phyloP scores from a whole-genome alignment of 2,888 invertebrate species.

The Selenia dentaria region DNA sequence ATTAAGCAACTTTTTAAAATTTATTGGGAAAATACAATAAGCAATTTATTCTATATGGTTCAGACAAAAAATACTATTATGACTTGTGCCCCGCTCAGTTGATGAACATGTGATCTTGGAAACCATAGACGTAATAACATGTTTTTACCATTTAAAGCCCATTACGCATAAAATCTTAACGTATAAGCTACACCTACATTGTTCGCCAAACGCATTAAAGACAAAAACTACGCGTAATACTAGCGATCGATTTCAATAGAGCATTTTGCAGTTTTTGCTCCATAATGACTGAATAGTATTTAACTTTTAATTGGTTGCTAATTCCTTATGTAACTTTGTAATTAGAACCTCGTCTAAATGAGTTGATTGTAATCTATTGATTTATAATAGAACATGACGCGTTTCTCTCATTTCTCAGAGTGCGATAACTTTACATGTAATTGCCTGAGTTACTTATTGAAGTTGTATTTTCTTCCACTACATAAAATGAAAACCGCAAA shows the following conservation, averaged over 20 bases:
- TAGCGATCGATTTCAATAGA: conserved; percentile 61
- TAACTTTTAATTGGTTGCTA: conserved; percentile 62
- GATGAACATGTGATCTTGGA: no score
- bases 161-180: no score
- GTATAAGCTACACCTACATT: conserved; percentile 1
- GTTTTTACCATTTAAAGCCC: no score
- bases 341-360: conserved; percentile 37
- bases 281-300: conserved; percentile 31
- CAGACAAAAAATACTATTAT: no score
- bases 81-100: no score
- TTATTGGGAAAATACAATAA: no score
- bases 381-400: conserved; percentile 36
- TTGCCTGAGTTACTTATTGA: conserved; percentile 4
- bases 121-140: no score
- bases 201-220: conserved; percentile 26
- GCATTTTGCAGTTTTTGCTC: conserved; percentile 47
- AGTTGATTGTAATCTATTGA: conserved; percentile 55
- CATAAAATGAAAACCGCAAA: no score
- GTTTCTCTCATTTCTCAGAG: conserved; percentile 22
- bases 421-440: conserved; percentile 10
- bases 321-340: conserved; percentile 50
- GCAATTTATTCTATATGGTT: no score
- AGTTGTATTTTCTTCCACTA: no score
- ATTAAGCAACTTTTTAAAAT: no score
- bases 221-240: conserved; percentile 51